phyloP scores from a whole-genome alignment of 2,888 invertebrate genomes.

The Mechanitis mazaeus region DNA sequence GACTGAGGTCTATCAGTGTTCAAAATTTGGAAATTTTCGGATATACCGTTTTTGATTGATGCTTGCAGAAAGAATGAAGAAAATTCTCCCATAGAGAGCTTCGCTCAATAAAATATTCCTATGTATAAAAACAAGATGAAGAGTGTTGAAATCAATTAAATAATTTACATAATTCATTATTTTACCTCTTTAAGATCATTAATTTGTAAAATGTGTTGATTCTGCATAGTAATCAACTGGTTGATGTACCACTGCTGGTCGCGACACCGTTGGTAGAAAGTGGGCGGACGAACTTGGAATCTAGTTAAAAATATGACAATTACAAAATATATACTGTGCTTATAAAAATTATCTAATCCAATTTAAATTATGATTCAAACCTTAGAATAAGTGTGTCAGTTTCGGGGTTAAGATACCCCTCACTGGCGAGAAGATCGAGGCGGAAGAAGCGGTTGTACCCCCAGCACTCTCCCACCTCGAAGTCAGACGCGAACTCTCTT shows the following conservation, averaged over 20 bases:
- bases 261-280: slow-evolving; percentile 94
- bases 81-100: no score
- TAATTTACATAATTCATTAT: neutral
- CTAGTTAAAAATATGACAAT: slow-evolving; percentile 49
- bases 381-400: slow-evolving; percentile 89
- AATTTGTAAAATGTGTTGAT: slow-evolving; percentile 87
- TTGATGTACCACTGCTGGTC: slow-evolving; percentile 96
- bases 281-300: slow-evolving; percentile 94
- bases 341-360: no score
- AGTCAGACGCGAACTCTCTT: slow-evolving; percentile 95
- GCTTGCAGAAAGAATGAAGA: no score
- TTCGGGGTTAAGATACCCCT: slow-evolving; percentile 91
- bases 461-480: slow-evolving; percentile 98
- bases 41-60: no score
- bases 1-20: no score
- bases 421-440: slow-evolving; percentile 90
- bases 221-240: slow-evolving; percentile 87
- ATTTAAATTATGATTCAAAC: slow-evolving; percentile 36
- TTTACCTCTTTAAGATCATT: slow-evolving; percentile 88
- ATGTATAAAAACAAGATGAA: neutral
- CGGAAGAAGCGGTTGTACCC: slow-evolving; percentile 96
- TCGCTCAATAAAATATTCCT: neutral
- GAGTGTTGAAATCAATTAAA: neutral
- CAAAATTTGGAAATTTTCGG: no score
- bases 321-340: neutral